Evolutionary conservation across 2,113 vertebrate genomes (phyloP).

Genomic region (Indri indri): DNA sequence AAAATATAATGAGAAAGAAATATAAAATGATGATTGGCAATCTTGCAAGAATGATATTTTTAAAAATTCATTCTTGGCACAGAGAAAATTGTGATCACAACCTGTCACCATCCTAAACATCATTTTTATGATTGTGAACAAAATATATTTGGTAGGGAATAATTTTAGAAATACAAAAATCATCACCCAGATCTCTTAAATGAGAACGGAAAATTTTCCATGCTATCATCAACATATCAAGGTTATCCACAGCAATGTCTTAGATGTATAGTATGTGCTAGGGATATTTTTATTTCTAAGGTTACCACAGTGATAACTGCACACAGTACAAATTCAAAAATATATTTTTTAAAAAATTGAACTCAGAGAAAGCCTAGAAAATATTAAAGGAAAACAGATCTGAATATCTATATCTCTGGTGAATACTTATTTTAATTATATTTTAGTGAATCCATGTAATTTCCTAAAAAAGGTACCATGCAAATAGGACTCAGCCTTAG

Average conservation of each 20-base stretch:
- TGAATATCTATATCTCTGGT: not conserved
- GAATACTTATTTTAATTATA: not conserved
- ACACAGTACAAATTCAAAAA: not conserved
- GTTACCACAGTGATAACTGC: not conserved
- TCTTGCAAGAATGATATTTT: constrained; percentile 61
- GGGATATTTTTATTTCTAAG: constrained; percentile 10
- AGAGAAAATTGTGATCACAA: constrained; percentile 73
- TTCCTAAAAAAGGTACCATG: not conserved
- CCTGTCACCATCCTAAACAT: constrained; percentile 71
- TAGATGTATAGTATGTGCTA: not conserved
- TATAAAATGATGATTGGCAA: constrained; percentile 55
- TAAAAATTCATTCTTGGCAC: constrained; percentile 65
- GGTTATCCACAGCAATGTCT: constrained; percentile 9
- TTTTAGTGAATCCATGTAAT: not conserved
- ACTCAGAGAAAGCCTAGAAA: constrained; percentile 18
- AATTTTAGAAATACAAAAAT: constrained; percentile 68
- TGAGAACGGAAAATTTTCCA: constrained; percentile 44
- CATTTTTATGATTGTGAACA: constrained; percentile 60
- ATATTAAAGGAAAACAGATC: constrained; percentile 43
- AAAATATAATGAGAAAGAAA: constrained; percentile 49
- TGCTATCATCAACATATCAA: constrained; percentile 7
- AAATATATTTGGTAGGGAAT: constrained; percentile 66
- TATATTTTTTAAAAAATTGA: not conserved
- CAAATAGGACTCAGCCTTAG: not conserved
- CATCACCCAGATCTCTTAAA: constrained; percentile 56